Evolutionary conservation across 1,140 invertebrate genomes (phyloP), one percentile per base, ranked within the genome.

Genomic region (Atta cephalotes): DNA sequence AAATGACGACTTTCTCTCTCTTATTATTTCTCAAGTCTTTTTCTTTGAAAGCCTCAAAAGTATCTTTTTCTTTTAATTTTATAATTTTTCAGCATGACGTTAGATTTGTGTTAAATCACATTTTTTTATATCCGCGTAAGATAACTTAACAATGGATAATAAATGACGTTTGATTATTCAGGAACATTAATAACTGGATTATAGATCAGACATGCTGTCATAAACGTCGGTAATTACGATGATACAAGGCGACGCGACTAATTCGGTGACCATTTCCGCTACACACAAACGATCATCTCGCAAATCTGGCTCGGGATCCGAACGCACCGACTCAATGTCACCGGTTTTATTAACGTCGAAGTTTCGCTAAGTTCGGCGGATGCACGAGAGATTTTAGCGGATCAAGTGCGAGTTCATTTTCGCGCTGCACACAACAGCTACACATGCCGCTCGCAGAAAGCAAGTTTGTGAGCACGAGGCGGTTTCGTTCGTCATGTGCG

Each of bases 401-500:
- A 63, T 78, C 58, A 74, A 31, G 80, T 31, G 56, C 56, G 56
- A 51, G 21, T 74, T 49, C 21, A 10, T 74, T 39, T 62, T 35
- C 68, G 18, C 56, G 70, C 16, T 66, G 25, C 60, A 51, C 21
- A 35, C 31, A 28, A 45, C 14, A 51, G 49, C 31, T 35, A n/a
- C 63, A 16, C 28, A 16, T 10, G 51, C 1, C 62, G 62, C 3
- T 28, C 21, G 45, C 39, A 58, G 3, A 60, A 62, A 49, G 35
- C 56, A 39, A 35, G 86, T 70, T 28, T 35, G 51, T 39, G 18
- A 10, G 63, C 35, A 5, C 28, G 58, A 60, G 77, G 77, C 66
- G 28, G 18, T 31, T 39, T 85, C 51, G 76, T 80, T 87, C 80
- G 80, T 76, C 66, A 56, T 65, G 62, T 45, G 39, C 58, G 62